Base-by-base conservation (phyloP, 2,113 vertebrate genomes). In the Corythaeola cristata region DNA sequence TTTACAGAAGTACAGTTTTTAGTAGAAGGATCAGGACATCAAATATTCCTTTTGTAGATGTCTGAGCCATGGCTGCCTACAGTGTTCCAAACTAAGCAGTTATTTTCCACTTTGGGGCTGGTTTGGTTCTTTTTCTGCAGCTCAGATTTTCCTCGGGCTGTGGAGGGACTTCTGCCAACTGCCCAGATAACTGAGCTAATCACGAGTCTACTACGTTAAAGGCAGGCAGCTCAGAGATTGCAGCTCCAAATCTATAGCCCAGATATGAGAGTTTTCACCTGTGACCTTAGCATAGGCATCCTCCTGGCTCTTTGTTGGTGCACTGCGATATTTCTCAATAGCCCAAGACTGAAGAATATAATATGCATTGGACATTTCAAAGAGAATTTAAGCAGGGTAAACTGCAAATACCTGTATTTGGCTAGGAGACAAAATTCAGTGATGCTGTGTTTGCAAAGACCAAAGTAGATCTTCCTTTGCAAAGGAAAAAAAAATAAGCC, bases 401-500 rank as follows among this genome's bases (percentile, higher is more conserved):
- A 53, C 33, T 78, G 30, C 32, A 64, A 76, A 73, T 60, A 72
- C 2, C 8, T 35, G 6, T 67, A 15, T 85, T 60, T 79, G 83
- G 5, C 20, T 19, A n/a, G 27, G 12, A 27, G 9, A 81, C 4
- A 4, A 84, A 45, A 63, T 23, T 68, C 15, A 21, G 7, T 19
- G 52, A 11, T 59, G 22, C 0, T 85, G 1, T 44, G 14, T 68
- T 75, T 71, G 11, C 27, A 69, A 84, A 71, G 27, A 55, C 8
- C 11, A 10, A 8, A 52, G n/a, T 12, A 78, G 83, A 59, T 30
- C 4, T 77, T 74, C n/a, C 20, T 50, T 81, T 39, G 6, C 0
- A 1, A 12, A 24, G 26, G 4, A 1, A 4, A 24, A 73, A 21
- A 26, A 15, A 39, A n/a, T 11, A 33, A 56, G 11, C 4, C 2